phyloP scores from a whole-genome alignment of 2,888 invertebrate species.

The Acleris sparsana region DNA sequence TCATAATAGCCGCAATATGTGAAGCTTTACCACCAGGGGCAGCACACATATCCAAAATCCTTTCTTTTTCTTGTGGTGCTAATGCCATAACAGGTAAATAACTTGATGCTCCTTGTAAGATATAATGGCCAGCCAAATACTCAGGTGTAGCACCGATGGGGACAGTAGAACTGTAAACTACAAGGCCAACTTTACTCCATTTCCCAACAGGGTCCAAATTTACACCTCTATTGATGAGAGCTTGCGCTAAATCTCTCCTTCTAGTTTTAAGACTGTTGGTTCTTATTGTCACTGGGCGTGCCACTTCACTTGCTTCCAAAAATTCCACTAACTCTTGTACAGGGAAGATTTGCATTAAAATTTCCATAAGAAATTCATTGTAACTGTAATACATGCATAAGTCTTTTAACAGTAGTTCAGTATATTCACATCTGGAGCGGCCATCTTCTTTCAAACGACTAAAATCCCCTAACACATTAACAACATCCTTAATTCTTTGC shows the following conservation, averaged over 20 bases:
- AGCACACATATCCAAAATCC: slow-evolving; percentile 97
- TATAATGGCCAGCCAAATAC: slow-evolving; percentile 99
- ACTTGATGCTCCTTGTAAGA: slow-evolving; percentile 98
- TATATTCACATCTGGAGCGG: slow-evolving; percentile 91
- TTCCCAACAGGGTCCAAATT: slow-evolving; percentile 99
- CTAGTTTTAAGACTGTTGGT: slow-evolving; percentile 97
- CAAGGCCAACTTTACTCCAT: slow-evolving; percentile 99
- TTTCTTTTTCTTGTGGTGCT: slow-evolving; percentile 97
- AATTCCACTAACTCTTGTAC: slow-evolving; percentile 94
- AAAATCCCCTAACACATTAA: slow-evolving; percentile 92
- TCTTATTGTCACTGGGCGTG: slow-evolving; percentile 96
- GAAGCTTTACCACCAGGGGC: slow-evolving; percentile 99
- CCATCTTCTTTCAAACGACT: slow-evolving; percentile 86
- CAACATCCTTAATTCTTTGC: slow-evolving; percentile 94
- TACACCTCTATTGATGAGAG: slow-evolving; percentile 97
- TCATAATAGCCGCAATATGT: slow-evolving; percentile 98
- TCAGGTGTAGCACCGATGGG: slow-evolving; percentile 99
- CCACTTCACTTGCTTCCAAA: slow-evolving; percentile 97
- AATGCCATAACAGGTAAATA: slow-evolving; percentile 98
- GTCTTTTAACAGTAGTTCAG: slow-evolving; percentile 90
- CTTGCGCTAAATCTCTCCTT: slow-evolving; percentile 95
- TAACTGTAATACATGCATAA: slow-evolving; percentile 98
- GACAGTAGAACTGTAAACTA: slow-evolving; percentile 97
- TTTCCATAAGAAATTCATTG: slow-evolving; percentile 97
- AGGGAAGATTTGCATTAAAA: slow-evolving; percentile 95